Evolutionary conservation across 2,888 invertebrate species (phyloP), one percentile per base, ranked within the genome.

Genomic region (Alitta virens): DNA sequence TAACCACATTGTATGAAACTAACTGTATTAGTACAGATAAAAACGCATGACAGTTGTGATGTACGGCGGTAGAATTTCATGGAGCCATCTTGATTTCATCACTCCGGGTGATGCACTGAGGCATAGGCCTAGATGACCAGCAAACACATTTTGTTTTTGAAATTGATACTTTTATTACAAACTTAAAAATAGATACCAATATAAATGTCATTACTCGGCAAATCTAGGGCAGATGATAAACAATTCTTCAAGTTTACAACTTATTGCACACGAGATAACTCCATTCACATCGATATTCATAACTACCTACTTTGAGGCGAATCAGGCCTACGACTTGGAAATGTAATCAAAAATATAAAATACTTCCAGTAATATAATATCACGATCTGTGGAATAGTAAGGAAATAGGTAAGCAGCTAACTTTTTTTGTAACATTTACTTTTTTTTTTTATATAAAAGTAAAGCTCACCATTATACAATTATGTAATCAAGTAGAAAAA

Each of bases 141-240:
- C n/a, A n/a, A n/a, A n/a, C n/a, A n/a, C n/a, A n/a, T n/a, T n/a
- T n/a, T n/a, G n/a, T n/a, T n/a, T n/a, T n/a, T n/a, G n/a, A n/a
- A n/a, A n/a, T n/a, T n/a, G n/a, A n/a, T n/a, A n/a, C n/a, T 75
- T 75, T 76, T 75, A 76, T 76, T 75, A 76, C 73, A 76, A 76
- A 76, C 76, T 75, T 76, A 76, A 73, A 76, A 76, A 76, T 75
- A 73, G 51, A 71, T 72, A 74, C 71, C 71, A 72, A 72, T 74
- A 73, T 74, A 74, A 74, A 74, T 40, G 9, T 16, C 12, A 16
- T 40, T 40, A 12, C 9, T 40, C 16, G 40, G 40, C 40, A 40
- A 40, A 40, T 40, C 40, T 40, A 40, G 40, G 40, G 40, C 40
- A 40, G 9, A 12, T 9, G 9, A 16, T 40, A 12, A 9, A 49